A percentile compares a stretch with the other conserved stretches of the same genome.
These are phyloP conservation scores for Okapia johnstoni DNA, from an alignment of 2,113 vertebrate species.

Conservation along the genomic window DNA sequence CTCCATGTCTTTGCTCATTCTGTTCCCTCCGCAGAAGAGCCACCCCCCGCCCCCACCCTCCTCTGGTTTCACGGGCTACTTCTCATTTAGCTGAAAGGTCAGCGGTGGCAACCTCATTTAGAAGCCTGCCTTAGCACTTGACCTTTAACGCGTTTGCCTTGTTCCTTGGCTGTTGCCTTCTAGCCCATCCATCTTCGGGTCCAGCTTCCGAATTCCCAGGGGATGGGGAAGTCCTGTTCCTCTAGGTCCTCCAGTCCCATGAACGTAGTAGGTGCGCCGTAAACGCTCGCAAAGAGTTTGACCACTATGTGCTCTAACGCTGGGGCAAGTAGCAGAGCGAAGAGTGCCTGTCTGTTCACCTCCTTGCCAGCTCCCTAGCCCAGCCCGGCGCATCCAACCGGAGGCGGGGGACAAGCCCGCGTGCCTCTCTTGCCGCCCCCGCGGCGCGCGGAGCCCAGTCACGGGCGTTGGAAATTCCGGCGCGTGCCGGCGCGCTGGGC, in stretches of 20 bases:
- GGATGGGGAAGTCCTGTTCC: neutral
- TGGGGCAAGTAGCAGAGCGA: neutral
- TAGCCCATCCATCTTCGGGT: neutral
- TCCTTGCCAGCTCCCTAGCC: no score
- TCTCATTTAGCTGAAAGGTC: neutral
- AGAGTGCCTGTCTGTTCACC: accelerated
- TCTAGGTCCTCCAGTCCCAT: neutral
- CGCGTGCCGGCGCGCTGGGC: neutral
- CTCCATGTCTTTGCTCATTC: neutral
- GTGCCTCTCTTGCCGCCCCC: neutral
- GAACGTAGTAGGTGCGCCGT: neutral
- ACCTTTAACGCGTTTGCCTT: neutral
- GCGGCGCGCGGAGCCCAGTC: neutral
- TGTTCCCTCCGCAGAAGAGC: neutral
- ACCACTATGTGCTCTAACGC: neutral
- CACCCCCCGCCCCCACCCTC: neutral
- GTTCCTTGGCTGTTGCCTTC: neutral
- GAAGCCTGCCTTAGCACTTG: neutral
- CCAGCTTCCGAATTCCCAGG: neutral
- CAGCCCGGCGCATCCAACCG: neutral
- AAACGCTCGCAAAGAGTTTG: neutral
- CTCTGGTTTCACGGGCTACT: neutral
- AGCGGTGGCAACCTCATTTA: neutral
- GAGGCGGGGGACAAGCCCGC: neutral
- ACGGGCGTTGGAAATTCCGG: slow-evolving; percentile 50